Base-by-base conservation (phyloP, 2,113 vertebrate genomes). In the Urocitellus parryii region DNA sequence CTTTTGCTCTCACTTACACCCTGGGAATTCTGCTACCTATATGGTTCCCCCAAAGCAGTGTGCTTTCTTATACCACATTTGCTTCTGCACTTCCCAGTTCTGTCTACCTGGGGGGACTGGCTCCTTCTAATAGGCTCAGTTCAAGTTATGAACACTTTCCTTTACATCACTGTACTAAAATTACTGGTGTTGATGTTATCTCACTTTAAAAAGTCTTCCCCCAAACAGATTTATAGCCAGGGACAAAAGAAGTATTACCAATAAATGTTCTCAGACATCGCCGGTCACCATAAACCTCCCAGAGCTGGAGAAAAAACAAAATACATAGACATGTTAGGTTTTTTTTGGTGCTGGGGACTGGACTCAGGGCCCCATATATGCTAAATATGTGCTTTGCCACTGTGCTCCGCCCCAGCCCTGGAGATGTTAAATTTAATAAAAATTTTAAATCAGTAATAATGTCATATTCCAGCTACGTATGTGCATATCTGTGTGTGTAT, bases 281-380 rank as follows among this genome's bases (percentile, higher is more conserved):
- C 97, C 99, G 98, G 77, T 99, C 99, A n/a, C 98, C 98, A 83
- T 99, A 99, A n/a, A 99, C 99, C 94, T 99, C 99, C 99, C 99
- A 99, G 0, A 99, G 97, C 99, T 99, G 95, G 4, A 56, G 76
- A 67, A 77, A 72, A 68, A 67, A 45, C 61, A 0, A 68, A 58
- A 58, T 32, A 96, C 9, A 79, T 8, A 16, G 24, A 29, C 76
- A 83, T 65, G 48, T 77, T 84, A 84, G n/a, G 27, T 63, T 63
- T 25, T 83, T 51, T 63, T 32, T 11, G 53, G 68, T 34, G 2
- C 37, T 56, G 27, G n/a, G 32, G 51, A 67, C 5, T 29, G 29
- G 86, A 58, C 27, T 24, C 14, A 87, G 51, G 78, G 63, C 37
- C 37, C 37, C 4, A 16, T 58, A 37, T 1, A 68, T 20, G 39